Percentiles rank a stretch among this genome's conserved stretches.
These are phyloP conservation scores for Helogale parvula DNA, from an alignment of 2,113 vertebrate species.

Conservation along the genomic window DNA sequence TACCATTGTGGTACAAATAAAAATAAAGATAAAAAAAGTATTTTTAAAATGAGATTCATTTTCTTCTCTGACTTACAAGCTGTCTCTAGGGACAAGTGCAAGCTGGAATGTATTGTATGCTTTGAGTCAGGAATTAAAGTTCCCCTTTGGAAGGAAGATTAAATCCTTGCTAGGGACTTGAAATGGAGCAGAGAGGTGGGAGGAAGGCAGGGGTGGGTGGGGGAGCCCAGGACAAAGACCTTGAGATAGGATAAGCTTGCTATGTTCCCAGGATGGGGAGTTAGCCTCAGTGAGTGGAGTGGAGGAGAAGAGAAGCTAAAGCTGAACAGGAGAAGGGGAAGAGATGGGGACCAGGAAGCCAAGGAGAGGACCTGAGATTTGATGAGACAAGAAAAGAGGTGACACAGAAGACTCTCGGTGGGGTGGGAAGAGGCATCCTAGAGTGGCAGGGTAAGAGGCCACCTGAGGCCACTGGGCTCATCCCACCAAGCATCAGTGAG, in stretches of 20 bases:
- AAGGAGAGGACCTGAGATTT: neutral
- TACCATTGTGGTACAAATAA: neutral
- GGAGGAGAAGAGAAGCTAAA: neutral
- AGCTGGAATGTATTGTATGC: neutral
- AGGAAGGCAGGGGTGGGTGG: no score
- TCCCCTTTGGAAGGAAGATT: neutral
- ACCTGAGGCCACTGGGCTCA: neutral
- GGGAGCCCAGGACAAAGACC: neutral
- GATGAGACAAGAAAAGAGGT: neutral
- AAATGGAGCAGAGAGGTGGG: neutral
- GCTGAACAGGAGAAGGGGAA: neutral
- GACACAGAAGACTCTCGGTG: neutral
- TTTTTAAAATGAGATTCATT: neutral
- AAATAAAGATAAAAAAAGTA: neutral
- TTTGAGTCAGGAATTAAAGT: constrained; percentile 34
- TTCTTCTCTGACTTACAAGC: constrained; percentile 41
- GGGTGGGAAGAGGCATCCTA: neutral
- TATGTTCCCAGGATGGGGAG: neutral
- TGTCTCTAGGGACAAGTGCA: neutral
- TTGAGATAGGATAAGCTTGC: neutral
- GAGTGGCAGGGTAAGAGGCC: neutral
- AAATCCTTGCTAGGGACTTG: neutral
- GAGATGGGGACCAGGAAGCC: neutral
- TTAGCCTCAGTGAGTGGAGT: neutral
- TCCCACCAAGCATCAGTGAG: neutral